Base-by-base conservation (phyloP, 2,888 invertebrate species). In the Sphaerophoria taeniata region DNA sequence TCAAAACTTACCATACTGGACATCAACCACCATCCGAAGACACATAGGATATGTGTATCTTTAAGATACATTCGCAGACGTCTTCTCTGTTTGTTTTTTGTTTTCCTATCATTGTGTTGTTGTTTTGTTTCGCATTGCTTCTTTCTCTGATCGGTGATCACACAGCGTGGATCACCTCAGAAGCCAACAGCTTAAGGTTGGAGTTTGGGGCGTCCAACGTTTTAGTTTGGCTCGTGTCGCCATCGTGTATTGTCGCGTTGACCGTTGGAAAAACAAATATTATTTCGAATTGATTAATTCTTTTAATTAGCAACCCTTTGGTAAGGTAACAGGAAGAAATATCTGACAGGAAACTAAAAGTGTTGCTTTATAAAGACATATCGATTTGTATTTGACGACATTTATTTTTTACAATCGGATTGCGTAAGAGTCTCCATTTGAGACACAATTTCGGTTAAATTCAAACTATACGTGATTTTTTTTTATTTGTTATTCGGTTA, bases 181-280 rank as follows among this genome's bases (percentile, higher is more conserved):
- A 78, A 74, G 84, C 80, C 1, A 71, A 67, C 81, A 55, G 77
- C 80, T 84, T 80, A 82, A 80, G 75, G 75, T 85, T 77, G 70
- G 76, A 70, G 76, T 77, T 81, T 53, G 76, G 73, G 81, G 88
- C 90, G 88, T 88, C 88, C 89, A 89, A 88, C 89, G 89, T 89
- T 89, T 91, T 91, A 92, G 92, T 92, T 90, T 90, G 90, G 90
- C 91, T 92, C 91, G 91, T 91, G 91, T 91, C 92, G 90, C 91
- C 92, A 91, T 90, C 90, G 91, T 89, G 91, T 89, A 89, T 90
- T 92, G 92, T 91, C 90, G 90, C 90, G 90, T 89, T 89, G 70
- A 85, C 70, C 69, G 69, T 75, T 75, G 51, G 55, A 67, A 63
- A 47, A 36, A 24, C 24, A 33, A 53, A n/a, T 14, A 36, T 33